These are phyloP conservation scores for Thymelicus sylvestris DNA, from an alignment of 2,888 invertebrate species.

Conservation along the genomic window DNA sequence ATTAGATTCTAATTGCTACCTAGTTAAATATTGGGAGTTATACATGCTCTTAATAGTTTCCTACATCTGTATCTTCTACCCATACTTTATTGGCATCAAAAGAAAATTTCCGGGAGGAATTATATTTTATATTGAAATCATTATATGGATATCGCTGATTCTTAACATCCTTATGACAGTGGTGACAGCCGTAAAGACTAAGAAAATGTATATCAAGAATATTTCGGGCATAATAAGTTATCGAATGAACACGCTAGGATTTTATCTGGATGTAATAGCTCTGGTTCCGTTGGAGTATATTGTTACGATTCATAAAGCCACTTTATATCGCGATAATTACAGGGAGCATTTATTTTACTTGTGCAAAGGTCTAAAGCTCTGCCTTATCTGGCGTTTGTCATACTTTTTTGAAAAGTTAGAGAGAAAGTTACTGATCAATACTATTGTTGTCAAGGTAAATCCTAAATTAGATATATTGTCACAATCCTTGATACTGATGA, in stretches of 20 bases:
- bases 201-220: constrained; percentile 66
- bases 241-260: constrained; percentile 74
- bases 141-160: constrained; percentile 68
- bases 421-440: constrained; percentile 68
- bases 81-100: constrained; percentile 76
- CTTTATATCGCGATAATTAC: constrained; percentile 67
- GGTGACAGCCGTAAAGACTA: constrained; percentile 77
- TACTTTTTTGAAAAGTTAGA: constrained; percentile 76
- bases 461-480: not conserved
- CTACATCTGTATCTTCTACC: constrained; percentile 74
- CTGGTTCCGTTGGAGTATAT: constrained; percentile 80
- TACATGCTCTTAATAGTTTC: constrained; percentile 71
- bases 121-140: constrained; percentile 66
- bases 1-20: constrained; percentile 70
- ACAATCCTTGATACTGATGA: no score
- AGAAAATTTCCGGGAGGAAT: constrained; percentile 68
- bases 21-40: constrained; percentile 78
- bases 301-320: constrained; percentile 65
- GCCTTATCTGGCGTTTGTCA: constrained; percentile 79
- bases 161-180: constrained; percentile 73
- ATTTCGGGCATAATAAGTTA: constrained; percentile 68
- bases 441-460: constrained; percentile 68
- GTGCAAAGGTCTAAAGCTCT: constrained; percentile 80
- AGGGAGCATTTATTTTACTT: constrained; percentile 75
- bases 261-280: constrained; percentile 79